Evolutionary conservation across 1,140 invertebrate genomes (phyloP).

Genomic region (Mactra quadrangularis): DNA sequence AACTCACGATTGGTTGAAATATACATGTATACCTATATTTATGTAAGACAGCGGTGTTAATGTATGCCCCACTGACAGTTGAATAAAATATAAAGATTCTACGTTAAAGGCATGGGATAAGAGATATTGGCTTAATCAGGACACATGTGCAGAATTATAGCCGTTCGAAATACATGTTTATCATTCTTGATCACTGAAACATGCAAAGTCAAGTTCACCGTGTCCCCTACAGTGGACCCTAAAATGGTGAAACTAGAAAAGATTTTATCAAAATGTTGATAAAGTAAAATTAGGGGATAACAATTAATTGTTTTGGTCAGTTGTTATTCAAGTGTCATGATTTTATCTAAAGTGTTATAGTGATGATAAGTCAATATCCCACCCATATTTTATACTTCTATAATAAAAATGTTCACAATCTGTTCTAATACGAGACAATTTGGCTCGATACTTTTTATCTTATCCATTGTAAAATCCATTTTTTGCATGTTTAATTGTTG

Average conservation of each 20-base stretch:
- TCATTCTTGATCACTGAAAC: neutral
- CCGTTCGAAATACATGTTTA: no score
- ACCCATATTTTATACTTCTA: slow-evolving; percentile 34
- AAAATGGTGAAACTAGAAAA: neutral
- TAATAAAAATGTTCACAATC: slow-evolving; percentile 50
- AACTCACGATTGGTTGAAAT: no score
- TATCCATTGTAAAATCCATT: no score
- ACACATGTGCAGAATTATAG: no score
- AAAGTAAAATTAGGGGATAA: slow-evolving; percentile 13
- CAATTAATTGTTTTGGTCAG: slow-evolving; percentile 32
- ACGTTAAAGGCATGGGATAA: no score
- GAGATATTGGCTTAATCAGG: no score
- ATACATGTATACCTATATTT: no score
- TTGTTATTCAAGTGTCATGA: slow-evolving; percentile 52
- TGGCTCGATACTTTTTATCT: neutral
- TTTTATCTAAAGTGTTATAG: slow-evolving; percentile 50
- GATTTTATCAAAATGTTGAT: slow-evolving; percentile 21
- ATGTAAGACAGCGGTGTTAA: no score
- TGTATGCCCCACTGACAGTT: no score
- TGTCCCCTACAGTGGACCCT: neutral
- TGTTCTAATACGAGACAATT: slow-evolving; percentile 4
- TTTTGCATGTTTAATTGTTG: no score
- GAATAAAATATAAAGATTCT: no score
- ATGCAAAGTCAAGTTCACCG: neutral
- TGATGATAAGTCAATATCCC: slow-evolving; percentile 40